Evolutionary conservation across 2,113 vertebrate species (phyloP).

Genomic region (Campylorhamphus procurvoides): DNA sequence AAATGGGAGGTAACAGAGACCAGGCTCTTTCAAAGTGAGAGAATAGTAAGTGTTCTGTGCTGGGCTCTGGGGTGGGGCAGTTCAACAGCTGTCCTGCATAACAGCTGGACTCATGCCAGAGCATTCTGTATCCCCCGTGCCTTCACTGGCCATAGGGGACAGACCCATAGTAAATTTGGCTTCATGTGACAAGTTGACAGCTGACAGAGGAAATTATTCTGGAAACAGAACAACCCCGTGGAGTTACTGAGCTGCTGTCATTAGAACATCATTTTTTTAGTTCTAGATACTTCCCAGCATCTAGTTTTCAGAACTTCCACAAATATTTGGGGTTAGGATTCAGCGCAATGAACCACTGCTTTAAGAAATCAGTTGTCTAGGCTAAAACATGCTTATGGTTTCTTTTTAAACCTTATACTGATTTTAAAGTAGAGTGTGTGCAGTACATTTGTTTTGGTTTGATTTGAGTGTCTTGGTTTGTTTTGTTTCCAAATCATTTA

Average conservation of each 20-base stretch:
- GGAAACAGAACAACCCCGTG: neutral
- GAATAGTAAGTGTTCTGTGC: neutral
- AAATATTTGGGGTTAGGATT: neutral
- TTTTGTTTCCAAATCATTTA: neutral
- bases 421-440: neutral
- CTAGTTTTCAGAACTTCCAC: neutral
- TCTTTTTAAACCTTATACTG: neutral
- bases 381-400: neutral
- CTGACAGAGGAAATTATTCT: neutral
- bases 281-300: neutral
- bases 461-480: neutral
- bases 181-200: neutral
- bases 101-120: neutral
- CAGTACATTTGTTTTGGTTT: neutral
- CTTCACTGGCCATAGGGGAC: neutral
- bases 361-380: neutral
- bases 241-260: neutral
- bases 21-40: neutral
- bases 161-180: neutral
- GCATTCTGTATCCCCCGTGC: neutral
- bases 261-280: neutral
- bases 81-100: neutral
- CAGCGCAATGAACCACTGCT: neutral
- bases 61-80: neutral
- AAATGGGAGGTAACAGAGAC: neutral